Percentiles rank a stretch among this genome's conserved stretches.
Conservation (phyloP, 1,140 invertebrate species). For the Reticulitermes speratus region DNA sequence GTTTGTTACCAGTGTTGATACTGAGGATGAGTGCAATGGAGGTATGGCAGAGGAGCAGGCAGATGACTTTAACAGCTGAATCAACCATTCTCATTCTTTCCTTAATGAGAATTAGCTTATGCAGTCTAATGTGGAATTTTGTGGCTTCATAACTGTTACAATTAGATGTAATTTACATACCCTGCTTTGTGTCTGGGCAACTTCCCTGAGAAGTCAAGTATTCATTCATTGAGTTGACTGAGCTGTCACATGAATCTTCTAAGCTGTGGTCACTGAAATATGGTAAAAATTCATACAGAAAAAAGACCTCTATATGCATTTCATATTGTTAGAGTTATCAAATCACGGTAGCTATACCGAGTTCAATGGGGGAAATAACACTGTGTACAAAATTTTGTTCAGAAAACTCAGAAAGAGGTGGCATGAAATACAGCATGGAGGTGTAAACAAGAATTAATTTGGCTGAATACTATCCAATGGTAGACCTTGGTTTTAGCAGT, state of each 20-base stretch:
- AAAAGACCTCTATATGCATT: neutral
- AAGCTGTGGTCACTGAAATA: conserved; percentile 43
- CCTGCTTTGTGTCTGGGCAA: conserved; percentile 17
- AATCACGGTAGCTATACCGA: neutral
- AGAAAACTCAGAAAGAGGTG: conserved; percentile 24
- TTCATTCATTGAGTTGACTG: conserved; percentile 43
- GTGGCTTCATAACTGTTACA: neutral
- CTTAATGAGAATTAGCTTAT: no score
- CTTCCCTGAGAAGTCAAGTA: conserved; percentile 25
- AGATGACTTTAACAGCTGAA: no score
- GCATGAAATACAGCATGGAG: no score
- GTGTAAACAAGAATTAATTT: no score
- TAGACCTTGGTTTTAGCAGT: no score
- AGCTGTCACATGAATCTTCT: conserved; percentile 42
- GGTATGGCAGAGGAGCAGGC: no score
- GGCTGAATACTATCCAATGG: no score
- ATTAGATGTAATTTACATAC: conserved; percentile 19
- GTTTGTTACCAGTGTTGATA: no score
- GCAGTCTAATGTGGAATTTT: no score
- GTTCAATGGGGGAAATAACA: conserved; percentile 21
- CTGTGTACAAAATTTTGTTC: conserved; percentile 33
- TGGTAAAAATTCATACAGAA: neutral
- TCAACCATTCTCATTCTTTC: no score
- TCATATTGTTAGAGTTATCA: neutral
- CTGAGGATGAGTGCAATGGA: no score